These are phyloP conservation scores for Ligdia adustata DNA, from an alignment of 2,888 invertebrate species.

Conservation along the genomic window DNA sequence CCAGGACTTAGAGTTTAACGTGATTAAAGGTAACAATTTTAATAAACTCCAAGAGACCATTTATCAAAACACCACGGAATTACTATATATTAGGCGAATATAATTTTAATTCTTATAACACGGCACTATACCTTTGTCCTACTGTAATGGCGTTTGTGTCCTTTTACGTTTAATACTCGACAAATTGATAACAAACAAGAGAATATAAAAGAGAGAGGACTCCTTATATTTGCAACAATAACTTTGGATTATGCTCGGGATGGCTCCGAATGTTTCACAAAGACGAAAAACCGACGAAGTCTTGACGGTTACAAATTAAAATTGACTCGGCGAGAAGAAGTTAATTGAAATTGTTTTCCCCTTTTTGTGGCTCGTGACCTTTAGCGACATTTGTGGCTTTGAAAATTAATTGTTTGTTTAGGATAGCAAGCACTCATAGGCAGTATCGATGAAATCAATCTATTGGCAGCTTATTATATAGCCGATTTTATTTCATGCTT, in stretches of 20 bases:
- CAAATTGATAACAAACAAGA: slow-evolving; percentile 41
- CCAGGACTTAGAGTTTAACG: too few species aligned
- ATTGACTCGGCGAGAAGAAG: slow-evolving; percentile 2
- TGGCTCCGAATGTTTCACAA: slow-evolving; percentile 27
- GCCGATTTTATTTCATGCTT: too few species aligned
- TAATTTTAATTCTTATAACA: too few species aligned
- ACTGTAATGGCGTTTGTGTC: too few species aligned
- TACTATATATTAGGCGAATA: too few species aligned
- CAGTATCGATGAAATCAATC: too few species aligned
- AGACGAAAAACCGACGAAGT: slow-evolving; percentile 14
- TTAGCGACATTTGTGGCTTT: background rate
- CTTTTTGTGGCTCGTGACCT: background rate
- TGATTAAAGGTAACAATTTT: too few species aligned
- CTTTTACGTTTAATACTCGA: slow-evolving; percentile 38
- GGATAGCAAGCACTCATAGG: too few species aligned
- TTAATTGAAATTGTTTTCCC: slow-evolving; percentile 4
- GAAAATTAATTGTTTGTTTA: slow-evolving; percentile 3
- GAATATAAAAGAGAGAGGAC: slow-evolving; percentile 33
- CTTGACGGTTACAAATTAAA: slow-evolving; percentile 10
- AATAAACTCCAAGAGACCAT: too few species aligned
- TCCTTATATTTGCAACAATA: slow-evolving; percentile 35
- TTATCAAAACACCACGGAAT: too few species aligned
- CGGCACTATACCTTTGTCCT: too few species aligned
- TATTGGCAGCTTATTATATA: too few species aligned
- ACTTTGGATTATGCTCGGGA: slow-evolving; percentile 22